Evolutionary conservation across 2,797 vertebrate species (phyloP), one percentile per base, ranked within the genome.

Genomic region (Bradypodion ventrale): DNA sequence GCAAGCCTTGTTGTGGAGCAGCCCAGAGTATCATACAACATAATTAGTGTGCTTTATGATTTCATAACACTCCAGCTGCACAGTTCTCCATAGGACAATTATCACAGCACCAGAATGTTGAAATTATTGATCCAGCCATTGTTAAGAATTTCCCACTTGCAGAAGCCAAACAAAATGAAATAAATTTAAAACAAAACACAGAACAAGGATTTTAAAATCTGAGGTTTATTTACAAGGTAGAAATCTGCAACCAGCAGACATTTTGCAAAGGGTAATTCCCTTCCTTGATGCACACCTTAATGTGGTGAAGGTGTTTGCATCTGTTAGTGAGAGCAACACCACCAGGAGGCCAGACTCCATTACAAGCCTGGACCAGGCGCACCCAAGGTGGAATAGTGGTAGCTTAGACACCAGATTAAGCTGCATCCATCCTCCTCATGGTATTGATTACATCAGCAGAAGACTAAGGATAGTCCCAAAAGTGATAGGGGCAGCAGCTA

Each of bases 1-100:
- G 76, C 83, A 79, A 65, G 68, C n/a, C 32, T 79, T 79, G 78
- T 73, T 79, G 42, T 40, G 49, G 25, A 37, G 68, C 59, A 78
- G 27, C 29, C 37, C 68, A 68, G 63, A 72, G n/a, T 78, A 73
- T 32, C 75, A 49, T 59, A 63, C 63, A 84, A 78, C 21, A 63
- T 73, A 78, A 84, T 84, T 84, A 79, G 68, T 72, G 44, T 72
- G 83, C 83, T 78, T 78, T 78, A 63, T 78, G 75, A 63, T 62
- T 84, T 72, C 75, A 49, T 73, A 72, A 37, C 42, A 37, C 66
- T 70, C 52, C 75, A 84, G 66, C 75, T 78, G 66, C 66, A 78
- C 1, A 25, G 19, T 40, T 78, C 59, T 78, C 68, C 27, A 37
- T 40, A 79, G 83, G 65, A 78, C 37, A 84, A 79, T 79, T 78